Conservation (phyloP, 2,888 invertebrate species). For the Heteromurus nitidus region DNA sequence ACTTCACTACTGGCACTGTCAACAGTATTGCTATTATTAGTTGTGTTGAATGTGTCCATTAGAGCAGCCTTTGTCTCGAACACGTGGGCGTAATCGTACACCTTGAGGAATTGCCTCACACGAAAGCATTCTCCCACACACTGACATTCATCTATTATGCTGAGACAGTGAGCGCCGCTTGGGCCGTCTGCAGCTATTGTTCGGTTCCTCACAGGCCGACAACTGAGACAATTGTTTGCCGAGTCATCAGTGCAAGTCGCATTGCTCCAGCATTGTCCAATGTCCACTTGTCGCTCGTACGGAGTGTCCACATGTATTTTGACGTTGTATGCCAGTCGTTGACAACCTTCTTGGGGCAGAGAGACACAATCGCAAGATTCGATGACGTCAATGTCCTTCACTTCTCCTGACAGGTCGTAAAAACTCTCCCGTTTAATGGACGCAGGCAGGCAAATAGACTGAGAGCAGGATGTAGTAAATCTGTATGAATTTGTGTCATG, state of each 20-base stretch:
- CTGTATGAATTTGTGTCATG: constrained; percentile 3
- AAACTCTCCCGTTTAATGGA: constrained; percentile 64
- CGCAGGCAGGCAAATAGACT: constrained; percentile 66
- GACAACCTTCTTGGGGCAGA: constrained; percentile 66
- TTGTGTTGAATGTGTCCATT: neutral
- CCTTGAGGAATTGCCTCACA: constrained; percentile 76
- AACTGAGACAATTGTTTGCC: constrained; percentile 72
- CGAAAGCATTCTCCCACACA: constrained; percentile 76
- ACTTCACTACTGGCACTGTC: constrained; percentile 20
- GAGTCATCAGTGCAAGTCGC: constrained; percentile 53
- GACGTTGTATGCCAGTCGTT: constrained; percentile 52
- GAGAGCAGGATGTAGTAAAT: constrained; percentile 63
- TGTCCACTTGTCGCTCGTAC: constrained; percentile 67
- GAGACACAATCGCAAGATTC: constrained; percentile 70
- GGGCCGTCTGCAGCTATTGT: constrained; percentile 73
- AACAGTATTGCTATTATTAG: constrained; percentile 13
- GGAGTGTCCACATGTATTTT: constrained; percentile 69
- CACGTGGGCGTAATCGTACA: constrained; percentile 76
- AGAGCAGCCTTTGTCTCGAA: constrained; percentile 44
- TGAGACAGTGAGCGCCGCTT: constrained; percentile 74
- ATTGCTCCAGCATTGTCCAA: constrained; percentile 69
- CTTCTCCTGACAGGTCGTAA: constrained; percentile 66
- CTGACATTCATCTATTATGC: constrained; percentile 75
- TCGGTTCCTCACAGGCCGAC: constrained; percentile 71
- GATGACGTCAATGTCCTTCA: constrained; percentile 68